These are phyloP conservation scores for Forbesichthys papilliferus DNA, from an alignment of 2,113 vertebrate species.

Conservation along the genomic window DNA sequence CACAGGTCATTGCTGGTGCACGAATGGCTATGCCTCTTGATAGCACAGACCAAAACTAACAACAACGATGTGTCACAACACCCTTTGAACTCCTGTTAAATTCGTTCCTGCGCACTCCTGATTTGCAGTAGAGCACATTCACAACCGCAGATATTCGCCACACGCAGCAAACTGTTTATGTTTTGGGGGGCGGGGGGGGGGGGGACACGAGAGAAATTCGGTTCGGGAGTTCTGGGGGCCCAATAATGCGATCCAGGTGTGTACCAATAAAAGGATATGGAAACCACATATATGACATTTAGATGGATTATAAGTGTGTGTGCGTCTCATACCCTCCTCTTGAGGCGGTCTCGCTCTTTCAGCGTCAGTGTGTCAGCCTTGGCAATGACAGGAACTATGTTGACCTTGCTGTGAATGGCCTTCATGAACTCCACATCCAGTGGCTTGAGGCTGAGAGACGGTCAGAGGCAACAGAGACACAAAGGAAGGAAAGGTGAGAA, in stretches of 20 bases:
- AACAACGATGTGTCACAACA: too few relatives aligned
- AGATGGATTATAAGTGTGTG: neutral
- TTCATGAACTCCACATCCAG: slow-evolving; percentile 92
- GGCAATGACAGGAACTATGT: slow-evolving; percentile 90
- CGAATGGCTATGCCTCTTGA: neutral
- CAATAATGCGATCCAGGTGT: neutral
- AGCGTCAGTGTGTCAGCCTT: slow-evolving; percentile 87
- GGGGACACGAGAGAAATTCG: neutral
- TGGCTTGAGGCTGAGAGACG: slow-evolving; percentile 79
- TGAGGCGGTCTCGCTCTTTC: slow-evolving; percentile 86
- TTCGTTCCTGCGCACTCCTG: too few relatives aligned
- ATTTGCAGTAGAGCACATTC: too few relatives aligned
- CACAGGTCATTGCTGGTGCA: too few relatives aligned
- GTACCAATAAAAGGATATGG: neutral
- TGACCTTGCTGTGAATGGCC: slow-evolving; percentile 90
- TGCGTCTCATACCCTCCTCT: slow-evolving; percentile 79
- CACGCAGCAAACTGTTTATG: too few relatives aligned
- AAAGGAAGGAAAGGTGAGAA: neutral
- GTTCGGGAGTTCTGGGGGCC: neutral
- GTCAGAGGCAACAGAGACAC: neutral
- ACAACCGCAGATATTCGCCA: too few relatives aligned
- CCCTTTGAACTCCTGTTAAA: slow-evolving; percentile 1
- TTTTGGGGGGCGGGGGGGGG: too few relatives aligned
- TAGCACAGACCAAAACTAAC: too few relatives aligned
- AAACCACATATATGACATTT: neutral